These are phyloP conservation scores for Dicyrtomina minuta DNA, from an alignment of 2,888 invertebrate genomes.

Conservation along the genomic window DNA sequence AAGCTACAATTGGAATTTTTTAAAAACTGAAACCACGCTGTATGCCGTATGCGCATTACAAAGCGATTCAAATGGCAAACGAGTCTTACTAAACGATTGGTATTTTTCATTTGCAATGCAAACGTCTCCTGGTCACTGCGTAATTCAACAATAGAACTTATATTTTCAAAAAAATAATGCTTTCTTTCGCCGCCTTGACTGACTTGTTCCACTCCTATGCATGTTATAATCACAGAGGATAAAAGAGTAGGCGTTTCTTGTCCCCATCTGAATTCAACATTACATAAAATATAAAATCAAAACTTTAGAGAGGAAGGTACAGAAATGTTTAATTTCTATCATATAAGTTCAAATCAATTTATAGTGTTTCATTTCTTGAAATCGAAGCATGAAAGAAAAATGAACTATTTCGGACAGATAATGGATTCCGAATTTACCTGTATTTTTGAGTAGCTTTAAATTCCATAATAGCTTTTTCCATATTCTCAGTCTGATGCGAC, in stretches of 20 bases:
- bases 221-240: constrained; percentile 45
- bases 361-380: too few relatives aligned
- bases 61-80: neutral
- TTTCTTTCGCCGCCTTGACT: constrained; percentile 51
- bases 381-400: too few relatives aligned
- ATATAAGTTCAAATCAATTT: too few relatives aligned
- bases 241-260: constrained; percentile 48
- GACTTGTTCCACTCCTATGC: constrained; percentile 51
- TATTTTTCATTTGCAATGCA: constrained; percentile 48
- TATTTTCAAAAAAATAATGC: constrained; percentile 51
- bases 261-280: constrained; percentile 46
- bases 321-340: too few relatives aligned
- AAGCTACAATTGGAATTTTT: neutral
- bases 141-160: constrained; percentile 47
- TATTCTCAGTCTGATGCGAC: constrained; percentile 51
- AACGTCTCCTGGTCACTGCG: constrained; percentile 46
- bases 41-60: neutral
- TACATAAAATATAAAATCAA: neutral
- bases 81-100: constrained; percentile 51
- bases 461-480: constrained; percentile 51
- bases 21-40: too few relatives aligned
- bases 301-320: too few relatives aligned
- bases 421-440: constrained; percentile 38
- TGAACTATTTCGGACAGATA: too few relatives aligned
- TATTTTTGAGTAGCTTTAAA: constrained; percentile 50